Percentiles rank a stretch among this genome's conserved stretches.
Conservation (phyloP, 1,140 invertebrate genomes). For the Spodoptera frugiperda region DNA sequence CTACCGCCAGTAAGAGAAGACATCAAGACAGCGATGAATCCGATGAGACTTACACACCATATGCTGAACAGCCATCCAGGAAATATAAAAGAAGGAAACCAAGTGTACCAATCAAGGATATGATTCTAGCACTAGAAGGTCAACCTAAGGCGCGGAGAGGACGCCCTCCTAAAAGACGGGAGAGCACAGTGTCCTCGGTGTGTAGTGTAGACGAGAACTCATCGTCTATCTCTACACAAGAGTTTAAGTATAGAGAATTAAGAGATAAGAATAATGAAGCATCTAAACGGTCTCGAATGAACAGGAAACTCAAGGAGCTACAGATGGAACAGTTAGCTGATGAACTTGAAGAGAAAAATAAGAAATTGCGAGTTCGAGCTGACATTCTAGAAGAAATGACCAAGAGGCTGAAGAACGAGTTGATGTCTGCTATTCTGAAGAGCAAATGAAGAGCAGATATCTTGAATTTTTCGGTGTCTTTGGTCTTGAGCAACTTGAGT, state of each 20-base stretch:
- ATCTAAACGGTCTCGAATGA: slow-evolving; percentile 90
- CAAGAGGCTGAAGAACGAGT: slow-evolving; percentile 75
- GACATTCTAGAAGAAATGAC: slow-evolving; percentile 79
- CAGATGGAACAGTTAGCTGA: slow-evolving; percentile 78
- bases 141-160: slow-evolving; percentile 72
- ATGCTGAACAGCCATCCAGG: slow-evolving; percentile 65
- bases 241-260: slow-evolving; percentile 88
- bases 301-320: slow-evolving; percentile 89
- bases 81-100: slow-evolving; percentile 73
- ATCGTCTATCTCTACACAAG: slow-evolving; percentile 70
- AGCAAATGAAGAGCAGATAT: slow-evolving; percentile 56
- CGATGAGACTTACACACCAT: slow-evolving; percentile 77
- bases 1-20: slow-evolving; percentile 61
- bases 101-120: slow-evolving; percentile 76
- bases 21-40: slow-evolving; percentile 78
- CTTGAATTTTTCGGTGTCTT: slow-evolving; percentile 29
- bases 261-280: slow-evolving; percentile 92
- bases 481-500: slow-evolving; percentile 52
- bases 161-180: slow-evolving; percentile 76
- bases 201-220: slow-evolving; percentile 75
- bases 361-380: slow-evolving; percentile 74
- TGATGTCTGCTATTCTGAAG: slow-evolving; percentile 79
- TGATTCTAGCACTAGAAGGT: slow-evolving; percentile 76
- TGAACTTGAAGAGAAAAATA: slow-evolving; percentile 80
- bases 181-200: slow-evolving; percentile 76